These are phyloP conservation scores for Drepanosiphum platanoidis DNA, from an alignment of 2,888 invertebrate species.

Conservation along the genomic window DNA sequence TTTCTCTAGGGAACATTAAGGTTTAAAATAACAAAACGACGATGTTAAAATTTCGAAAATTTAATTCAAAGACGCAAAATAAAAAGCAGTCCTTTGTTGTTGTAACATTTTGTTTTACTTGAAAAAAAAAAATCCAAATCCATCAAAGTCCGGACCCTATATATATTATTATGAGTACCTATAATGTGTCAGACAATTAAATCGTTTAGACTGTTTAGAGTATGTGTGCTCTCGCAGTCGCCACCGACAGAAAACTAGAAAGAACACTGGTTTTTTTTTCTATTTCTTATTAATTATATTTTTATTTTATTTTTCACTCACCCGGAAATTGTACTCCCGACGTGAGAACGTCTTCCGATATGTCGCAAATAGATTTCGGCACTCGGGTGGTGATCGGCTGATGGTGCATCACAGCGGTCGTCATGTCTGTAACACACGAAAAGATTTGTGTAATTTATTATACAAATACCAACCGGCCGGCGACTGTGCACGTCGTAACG, in stretches of 20 bases:
- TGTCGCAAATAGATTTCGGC: constrained; percentile 62
- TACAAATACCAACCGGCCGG: constrained; percentile 1
- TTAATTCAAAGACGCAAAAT: too few relatives aligned
- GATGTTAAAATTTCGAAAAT: too few relatives aligned
- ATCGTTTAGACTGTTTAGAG: neutral
- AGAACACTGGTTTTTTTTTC: constrained; percentile 16
- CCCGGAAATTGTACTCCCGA: constrained; percentile 78
- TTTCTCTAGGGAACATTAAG: too few relatives aligned
- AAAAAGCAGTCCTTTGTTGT: too few relatives aligned
- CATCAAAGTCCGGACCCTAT: too few relatives aligned
- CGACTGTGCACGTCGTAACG: neutral
- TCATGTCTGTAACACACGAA: constrained; percentile 34
- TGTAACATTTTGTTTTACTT: too few relatives aligned
- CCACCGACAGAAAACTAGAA: neutral
- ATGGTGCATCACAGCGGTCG: constrained; percentile 19
- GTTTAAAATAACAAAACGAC: too few relatives aligned
- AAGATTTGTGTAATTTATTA: constrained; percentile 17
- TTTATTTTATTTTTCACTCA: constrained; percentile 67
- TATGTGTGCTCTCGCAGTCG: neutral
- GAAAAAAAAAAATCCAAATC: too few relatives aligned
- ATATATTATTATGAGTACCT: neutral
- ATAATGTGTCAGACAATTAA: neutral
- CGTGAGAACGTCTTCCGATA: constrained; percentile 75
- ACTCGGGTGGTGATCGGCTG: constrained; percentile 34
- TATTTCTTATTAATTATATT: neutral